Percentiles rank a stretch among this genome's conserved stretches.
Conservation (phyloP, 2,888 invertebrate species). For the Heliconius aoede region DNA sequence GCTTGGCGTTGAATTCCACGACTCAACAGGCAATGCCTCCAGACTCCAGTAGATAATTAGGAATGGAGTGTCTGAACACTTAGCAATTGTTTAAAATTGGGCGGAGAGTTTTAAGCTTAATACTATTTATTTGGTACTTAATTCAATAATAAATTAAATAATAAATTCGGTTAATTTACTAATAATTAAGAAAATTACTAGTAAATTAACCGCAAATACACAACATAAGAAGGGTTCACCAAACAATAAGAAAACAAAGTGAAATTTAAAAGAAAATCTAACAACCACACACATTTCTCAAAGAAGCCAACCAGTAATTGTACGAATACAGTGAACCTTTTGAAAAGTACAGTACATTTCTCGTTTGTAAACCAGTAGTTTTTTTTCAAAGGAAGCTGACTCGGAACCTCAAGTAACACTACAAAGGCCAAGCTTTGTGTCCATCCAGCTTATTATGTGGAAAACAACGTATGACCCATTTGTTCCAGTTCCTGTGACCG, state of each 20-base stretch:
- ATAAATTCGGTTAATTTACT: too few relatives aligned
- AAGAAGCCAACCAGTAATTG: slow-evolving; percentile 26
- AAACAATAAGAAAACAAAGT: slow-evolving; percentile 6
- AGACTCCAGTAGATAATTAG: too few relatives aligned
- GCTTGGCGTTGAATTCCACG: too few relatives aligned
- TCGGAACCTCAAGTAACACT: slow-evolving; percentile 40
- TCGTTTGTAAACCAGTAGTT: slow-evolving; percentile 14
- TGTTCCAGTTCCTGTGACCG: slow-evolving; percentile 39
- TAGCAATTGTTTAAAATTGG: too few relatives aligned
- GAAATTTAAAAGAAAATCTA: background rate
- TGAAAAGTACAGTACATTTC: slow-evolving; percentile 16
- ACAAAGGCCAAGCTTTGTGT: slow-evolving; percentile 46
- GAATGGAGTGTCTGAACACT: too few relatives aligned
- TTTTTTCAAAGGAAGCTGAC: slow-evolving; percentile 41
- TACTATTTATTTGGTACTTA: too few relatives aligned
- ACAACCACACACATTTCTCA: background rate
- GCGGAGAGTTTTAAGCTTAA: too few relatives aligned
- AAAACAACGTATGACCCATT: slow-evolving; percentile 48
- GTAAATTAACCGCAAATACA: background rate
- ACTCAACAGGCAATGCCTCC: too few relatives aligned
- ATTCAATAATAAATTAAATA: too few relatives aligned
- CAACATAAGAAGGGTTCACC: background rate
- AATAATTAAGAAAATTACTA: background rate
- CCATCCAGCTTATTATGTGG: slow-evolving; percentile 46
- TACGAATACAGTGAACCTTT: slow-evolving; percentile 15